These are phyloP conservation scores for Euura saliciscinereae DNA, from an alignment of 1,140 invertebrate species.

Conservation along the genomic window DNA sequence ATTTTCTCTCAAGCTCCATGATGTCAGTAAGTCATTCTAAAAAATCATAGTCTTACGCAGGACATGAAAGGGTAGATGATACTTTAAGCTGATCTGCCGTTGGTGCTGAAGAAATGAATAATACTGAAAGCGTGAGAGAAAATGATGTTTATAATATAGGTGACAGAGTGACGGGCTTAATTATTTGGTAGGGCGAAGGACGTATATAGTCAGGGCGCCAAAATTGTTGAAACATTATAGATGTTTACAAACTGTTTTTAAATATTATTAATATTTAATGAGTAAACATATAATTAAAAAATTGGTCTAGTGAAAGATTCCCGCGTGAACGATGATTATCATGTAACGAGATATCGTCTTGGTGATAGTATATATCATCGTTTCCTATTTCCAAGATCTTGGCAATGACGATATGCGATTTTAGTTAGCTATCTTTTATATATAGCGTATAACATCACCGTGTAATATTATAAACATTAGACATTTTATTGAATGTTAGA, in stretches of 20 bases:
- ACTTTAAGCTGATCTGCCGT: constrained; percentile 14
- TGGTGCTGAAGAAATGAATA: constrained; percentile 4
- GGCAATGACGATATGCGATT: constrained; percentile 1
- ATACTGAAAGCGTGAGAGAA: constrained; percentile 13
- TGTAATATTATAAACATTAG: neutral
- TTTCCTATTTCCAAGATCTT: constrained; percentile 1
- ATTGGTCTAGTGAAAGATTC: too few relatives aligned
- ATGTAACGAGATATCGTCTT: neutral
- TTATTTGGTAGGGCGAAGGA: constrained; percentile 15
- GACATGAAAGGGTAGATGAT: too few relatives aligned
- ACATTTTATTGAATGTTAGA: constrained; percentile 4
- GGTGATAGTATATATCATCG: neutral
- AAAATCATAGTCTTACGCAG: too few relatives aligned
- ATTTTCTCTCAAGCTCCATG: too few relatives aligned
- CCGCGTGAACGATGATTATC: neutral
- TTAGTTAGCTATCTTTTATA: constrained; percentile 2
- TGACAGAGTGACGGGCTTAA: neutral
- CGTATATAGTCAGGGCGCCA: neutral
- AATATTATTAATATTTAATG: constrained; percentile 6
- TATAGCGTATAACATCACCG: neutral
- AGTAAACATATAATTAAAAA: neutral
- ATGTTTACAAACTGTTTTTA: neutral
- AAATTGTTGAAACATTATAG: constrained; percentile 7
- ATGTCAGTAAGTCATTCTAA: too few relatives aligned
- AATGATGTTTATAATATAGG: neutral